phyloP scores from a whole-genome alignment of 2,797 vertebrate genomes.

The Megaceryle alcyon region DNA sequence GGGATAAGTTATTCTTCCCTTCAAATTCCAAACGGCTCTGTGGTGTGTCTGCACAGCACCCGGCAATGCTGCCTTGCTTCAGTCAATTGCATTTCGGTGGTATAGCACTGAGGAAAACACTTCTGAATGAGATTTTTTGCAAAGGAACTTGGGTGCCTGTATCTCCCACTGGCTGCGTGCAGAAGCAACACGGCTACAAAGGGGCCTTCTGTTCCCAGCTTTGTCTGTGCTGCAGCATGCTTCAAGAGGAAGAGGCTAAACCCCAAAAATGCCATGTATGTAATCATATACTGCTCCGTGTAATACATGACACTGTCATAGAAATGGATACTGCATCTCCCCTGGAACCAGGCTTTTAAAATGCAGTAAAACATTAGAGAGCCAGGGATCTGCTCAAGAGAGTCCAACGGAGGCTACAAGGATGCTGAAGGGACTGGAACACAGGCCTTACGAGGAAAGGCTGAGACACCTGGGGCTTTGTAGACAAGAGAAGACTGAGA shows the following conservation, averaged over 20 bases:
- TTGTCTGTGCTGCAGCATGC: rapidly evolving
- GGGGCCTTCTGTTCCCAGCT: background rate
- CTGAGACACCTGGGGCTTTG: too few species aligned
- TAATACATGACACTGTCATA: background rate
- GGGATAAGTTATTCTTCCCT: background rate
- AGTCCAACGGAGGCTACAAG: too few species aligned
- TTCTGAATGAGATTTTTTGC: background rate
- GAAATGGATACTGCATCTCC: background rate
- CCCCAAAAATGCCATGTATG: background rate
- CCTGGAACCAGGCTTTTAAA: background rate
- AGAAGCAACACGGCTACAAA: background rate
- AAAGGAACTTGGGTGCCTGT: rapidly evolving
- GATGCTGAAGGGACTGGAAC: too few species aligned
- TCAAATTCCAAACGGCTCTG: background rate
- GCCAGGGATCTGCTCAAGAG: too few species aligned
- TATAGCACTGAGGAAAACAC: background rate
- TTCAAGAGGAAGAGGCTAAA: background rate
- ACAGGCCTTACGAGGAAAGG: too few species aligned
- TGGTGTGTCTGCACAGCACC: background rate
- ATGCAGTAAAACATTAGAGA: background rate
- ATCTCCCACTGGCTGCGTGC: rapidly evolving
- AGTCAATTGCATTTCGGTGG: background rate
- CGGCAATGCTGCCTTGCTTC: background rate
- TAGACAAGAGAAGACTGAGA: too few species aligned
- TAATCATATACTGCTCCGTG: background rate